A percentile compares a stretch with the other conserved stretches of the same genome.
These are phyloP conservation scores for Yponomeuta evonymella DNA, from an alignment of 2,888 invertebrate genomes.

Conservation along the genomic window DNA sequence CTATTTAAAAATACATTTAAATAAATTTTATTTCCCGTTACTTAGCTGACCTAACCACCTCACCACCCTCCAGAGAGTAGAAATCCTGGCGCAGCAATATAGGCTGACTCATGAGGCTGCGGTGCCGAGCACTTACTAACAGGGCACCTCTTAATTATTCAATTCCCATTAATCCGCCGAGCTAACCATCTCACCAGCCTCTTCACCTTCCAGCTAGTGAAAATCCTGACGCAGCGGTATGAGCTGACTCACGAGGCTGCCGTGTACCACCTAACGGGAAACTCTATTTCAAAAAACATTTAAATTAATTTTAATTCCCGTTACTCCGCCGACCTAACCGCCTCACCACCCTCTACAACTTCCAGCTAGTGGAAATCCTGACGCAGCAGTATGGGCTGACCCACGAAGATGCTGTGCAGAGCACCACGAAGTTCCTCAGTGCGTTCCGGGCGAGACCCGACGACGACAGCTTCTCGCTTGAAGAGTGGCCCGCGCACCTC, in stretches of 20 bases:
- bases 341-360: neutral
- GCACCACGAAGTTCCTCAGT: conserved; percentile 82
- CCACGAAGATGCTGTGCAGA: conserved; percentile 77
- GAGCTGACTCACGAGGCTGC: conserved; percentile 77
- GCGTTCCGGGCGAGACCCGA: conserved; percentile 89
- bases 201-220: conserved; percentile 48
- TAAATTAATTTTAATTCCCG: neutral
- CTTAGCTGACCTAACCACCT: neutral
- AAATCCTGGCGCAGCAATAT: too few species aligned
- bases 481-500: conserved; percentile 85
- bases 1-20: too few species aligned
- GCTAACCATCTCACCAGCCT: neutral
- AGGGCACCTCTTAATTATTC: conserved; percentile 19
- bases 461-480: conserved; percentile 81
- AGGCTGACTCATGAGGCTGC: too few species aligned
- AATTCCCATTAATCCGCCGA: neutral
- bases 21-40: neutral
- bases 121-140: conserved; percentile 72
- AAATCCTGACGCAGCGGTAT: conserved; percentile 77
- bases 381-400: conserved; percentile 81
- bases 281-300: too few species aligned
- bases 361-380: conserved; percentile 64
- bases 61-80: neutral
- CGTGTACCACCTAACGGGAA: conserved; percentile 68
- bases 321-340: neutral